A percentile compares a stretch with the other conserved stretches of the same genome.
Evolutionary conservation across 2,888 invertebrate genomes (phyloP).

Genomic region (Dolomedes plantarius): DNA sequence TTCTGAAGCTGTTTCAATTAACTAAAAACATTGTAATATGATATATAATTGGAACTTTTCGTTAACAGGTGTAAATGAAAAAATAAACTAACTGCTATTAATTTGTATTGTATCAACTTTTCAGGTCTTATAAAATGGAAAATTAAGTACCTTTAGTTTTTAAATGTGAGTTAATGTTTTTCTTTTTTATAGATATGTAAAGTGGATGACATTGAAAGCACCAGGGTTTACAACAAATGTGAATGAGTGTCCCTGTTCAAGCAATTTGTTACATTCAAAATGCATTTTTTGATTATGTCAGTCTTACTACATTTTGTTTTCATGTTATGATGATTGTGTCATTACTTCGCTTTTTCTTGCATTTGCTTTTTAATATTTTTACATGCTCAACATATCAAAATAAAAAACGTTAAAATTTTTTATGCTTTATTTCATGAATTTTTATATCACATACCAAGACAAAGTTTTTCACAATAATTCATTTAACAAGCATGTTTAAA

Average conservation of each 20-base stretch:
- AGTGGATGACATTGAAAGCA: slow-evolving; percentile 84
- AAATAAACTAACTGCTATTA: no score
- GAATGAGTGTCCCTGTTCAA: slow-evolving; percentile 28
- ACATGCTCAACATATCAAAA: slow-evolving; percentile 57
- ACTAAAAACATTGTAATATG: no score
- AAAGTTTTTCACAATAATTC: neutral
- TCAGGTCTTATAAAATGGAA: no score
- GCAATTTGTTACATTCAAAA: slow-evolving; percentile 13
- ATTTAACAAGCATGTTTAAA: neutral
- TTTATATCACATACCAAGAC: no score
- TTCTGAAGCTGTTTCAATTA: no score
- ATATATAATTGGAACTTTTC: no score
- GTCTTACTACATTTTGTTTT: slow-evolving; percentile 23
- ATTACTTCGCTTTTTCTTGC: slow-evolving; percentile 33
- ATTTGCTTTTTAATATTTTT: slow-evolving; percentile 38
- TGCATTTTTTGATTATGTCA: slow-evolving; percentile 3
- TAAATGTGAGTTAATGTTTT: no score
- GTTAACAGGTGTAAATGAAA: no score
- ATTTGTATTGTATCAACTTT: no score
- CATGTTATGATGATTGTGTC: slow-evolving; percentile 28
- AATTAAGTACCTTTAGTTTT: no score
- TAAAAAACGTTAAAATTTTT: slow-evolving; percentile 28
- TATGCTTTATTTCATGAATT: neutral
- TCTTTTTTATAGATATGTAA: slow-evolving; percentile 82
- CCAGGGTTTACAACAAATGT: slow-evolving; percentile 82